A percentile compares a stretch with the other conserved stretches of the same genome.
phyloP scores from a whole-genome alignment of 1,140 invertebrate genomes.

The Drosophila saltans region DNA sequence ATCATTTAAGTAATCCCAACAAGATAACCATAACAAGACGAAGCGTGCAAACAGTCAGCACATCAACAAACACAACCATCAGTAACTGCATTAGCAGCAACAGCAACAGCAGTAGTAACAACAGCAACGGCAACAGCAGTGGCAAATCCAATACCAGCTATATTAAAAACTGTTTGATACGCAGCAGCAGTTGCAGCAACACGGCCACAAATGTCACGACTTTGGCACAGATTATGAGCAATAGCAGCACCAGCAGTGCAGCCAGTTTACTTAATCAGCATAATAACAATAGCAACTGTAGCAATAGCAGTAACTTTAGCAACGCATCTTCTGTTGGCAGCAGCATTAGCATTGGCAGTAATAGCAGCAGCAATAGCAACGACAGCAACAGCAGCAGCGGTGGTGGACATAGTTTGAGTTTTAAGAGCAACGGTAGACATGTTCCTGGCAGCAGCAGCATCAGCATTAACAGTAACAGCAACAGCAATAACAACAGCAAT shows the following conservation, averaged over 20 bases:
- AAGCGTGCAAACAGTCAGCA: slow-evolving; percentile 70
- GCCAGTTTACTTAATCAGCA: slow-evolving; percentile 73
- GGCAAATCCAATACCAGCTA: slow-evolving; percentile 68
- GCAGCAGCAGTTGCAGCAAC: slow-evolving; percentile 82
- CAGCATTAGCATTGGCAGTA: slow-evolving; percentile 71
- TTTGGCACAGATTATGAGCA: slow-evolving; percentile 82
- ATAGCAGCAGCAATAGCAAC: slow-evolving; percentile 47
- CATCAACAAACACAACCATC: slow-evolving; percentile 67
- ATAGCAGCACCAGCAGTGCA: slow-evolving; percentile 75
- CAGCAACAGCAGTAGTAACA: slow-evolving; percentile 35
- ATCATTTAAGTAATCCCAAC: slow-evolving; percentile 60
- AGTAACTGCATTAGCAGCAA: slow-evolving; percentile 25
- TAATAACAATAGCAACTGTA: slow-evolving; percentile 74
- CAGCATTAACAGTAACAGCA: slow-evolving; percentile 30
- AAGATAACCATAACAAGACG: slow-evolving; percentile 73
- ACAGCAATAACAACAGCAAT: slow-evolving; percentile 37
- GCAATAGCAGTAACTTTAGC: slow-evolving; percentile 74
- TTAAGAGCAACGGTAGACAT: slow-evolving; percentile 62
- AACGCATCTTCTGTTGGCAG: slow-evolving; percentile 70
- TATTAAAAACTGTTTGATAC: slow-evolving; percentile 79
- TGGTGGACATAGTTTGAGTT: slow-evolving; percentile 48
- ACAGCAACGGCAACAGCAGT: slow-evolving; percentile 44
- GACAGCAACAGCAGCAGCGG: slow-evolving; percentile 60
- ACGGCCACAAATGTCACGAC: slow-evolving; percentile 82
- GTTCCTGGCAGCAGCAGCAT: slow-evolving; percentile 33